Base-by-base conservation (phyloP, 2,113 vertebrate species). In the Stercorarius parasiticus region DNA sequence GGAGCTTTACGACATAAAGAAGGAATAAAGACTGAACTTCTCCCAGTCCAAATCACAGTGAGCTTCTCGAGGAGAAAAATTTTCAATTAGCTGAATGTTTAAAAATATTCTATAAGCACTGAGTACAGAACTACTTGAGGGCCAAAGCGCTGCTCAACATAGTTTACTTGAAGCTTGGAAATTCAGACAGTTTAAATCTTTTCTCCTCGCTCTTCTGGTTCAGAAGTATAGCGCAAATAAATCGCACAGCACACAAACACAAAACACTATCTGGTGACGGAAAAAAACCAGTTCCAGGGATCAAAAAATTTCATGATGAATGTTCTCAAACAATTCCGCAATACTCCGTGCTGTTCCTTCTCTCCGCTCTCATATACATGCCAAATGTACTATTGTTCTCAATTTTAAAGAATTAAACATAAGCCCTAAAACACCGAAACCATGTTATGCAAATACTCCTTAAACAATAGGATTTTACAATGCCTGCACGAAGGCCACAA, bases 321-420 rank as follows among this genome's bases (percentile, higher is more conserved):
- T 32, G 40, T 65, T 91, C 84, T 76, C 52, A 59, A 88, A 47
- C 84, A 84, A 82, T 69, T 82, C 81, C 79, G n/a, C 36, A 64
- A 43, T 20, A 53, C 47, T 55, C 38, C 0, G 1, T 65, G 74
- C 25, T 69, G 62, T 65, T 85, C 76, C n/a, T 93, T 74, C 65
- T 45, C 91, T 78, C 55, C 4, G 6, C 53, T 73, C 30, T 76
- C 67, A 42, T 8, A 80, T 13, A 79, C 8, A 4, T n/a, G 88
- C 40, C 92, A 94, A 97, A 72, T 56, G 67, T 9, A 47, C 81
- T 80, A 88, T 66, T 92, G 67, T 90, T 94, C 71, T 74, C 76
- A 26, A 27, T 70, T 95, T 83, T 67, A 77, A 90, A 78, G 64
- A 71, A 85, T 66, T 72, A 90, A 90, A 77, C 59, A 29, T 58